Conservation (phyloP, 64 coral and sea anemone genomes). For the Acropora yongei region DNA sequence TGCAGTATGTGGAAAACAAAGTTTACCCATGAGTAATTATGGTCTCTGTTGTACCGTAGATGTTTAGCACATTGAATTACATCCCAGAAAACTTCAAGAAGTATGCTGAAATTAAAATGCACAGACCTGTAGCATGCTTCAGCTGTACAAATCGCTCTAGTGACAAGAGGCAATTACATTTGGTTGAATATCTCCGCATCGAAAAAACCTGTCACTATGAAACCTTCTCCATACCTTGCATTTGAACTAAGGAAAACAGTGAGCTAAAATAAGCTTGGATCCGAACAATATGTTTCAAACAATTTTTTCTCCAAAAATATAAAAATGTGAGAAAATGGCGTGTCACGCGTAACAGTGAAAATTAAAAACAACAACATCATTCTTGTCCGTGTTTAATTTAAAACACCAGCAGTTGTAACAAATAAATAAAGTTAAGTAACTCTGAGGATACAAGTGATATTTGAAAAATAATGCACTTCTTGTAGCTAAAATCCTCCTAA, state of each 20-base stretch:
- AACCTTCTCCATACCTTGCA: constrained; percentile 4
- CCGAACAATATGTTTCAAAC: constrained; percentile 12
- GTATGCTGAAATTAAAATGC: too few relatives aligned
- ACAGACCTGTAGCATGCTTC: background rate
- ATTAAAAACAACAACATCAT: background rate
- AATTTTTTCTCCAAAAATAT: constrained; percentile 14
- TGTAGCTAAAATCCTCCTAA: constrained; percentile 28
- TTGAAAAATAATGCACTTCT: constrained; percentile 31
- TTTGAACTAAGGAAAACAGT: constrained; percentile 31
- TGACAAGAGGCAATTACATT: constrained; percentile 1
- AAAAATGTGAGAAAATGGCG: constrained; percentile 22
- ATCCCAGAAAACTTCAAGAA: too few relatives aligned
- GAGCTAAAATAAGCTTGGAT: constrained; percentile 28
- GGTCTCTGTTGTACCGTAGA: too few relatives aligned
- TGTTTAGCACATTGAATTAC: too few relatives aligned
- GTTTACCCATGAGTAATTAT: too few relatives aligned
- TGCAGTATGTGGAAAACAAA: too few relatives aligned
- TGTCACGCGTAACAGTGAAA: background rate
- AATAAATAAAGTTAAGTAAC: background rate
- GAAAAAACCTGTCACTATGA: constrained; percentile 21
- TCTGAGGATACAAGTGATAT: constrained; percentile 17
- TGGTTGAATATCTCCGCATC: background rate
- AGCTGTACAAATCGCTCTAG: background rate
- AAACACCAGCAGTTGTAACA: background rate
- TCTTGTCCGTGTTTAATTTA: background rate